Evolutionary conservation across 2,888 invertebrate species (phyloP).

Genomic region (Drymonia ruficornis): DNA sequence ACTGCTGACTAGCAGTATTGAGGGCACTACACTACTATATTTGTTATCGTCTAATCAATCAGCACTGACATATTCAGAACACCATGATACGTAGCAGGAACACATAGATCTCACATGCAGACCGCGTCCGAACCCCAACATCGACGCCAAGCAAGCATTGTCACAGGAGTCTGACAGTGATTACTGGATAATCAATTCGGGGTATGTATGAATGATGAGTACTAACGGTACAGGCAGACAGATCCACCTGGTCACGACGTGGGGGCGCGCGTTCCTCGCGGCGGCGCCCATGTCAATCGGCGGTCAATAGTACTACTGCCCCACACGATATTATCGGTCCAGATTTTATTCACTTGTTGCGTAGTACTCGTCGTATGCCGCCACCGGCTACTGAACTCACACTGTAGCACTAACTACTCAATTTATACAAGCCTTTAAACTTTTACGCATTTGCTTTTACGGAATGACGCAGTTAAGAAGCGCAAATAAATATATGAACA

Average conservation of each 20-base stretch:
- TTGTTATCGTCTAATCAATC: slow-evolving; percentile 16
- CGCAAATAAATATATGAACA: slow-evolving; percentile 33
- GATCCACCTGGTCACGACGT: slow-evolving; percentile 81
- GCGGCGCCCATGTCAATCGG: slow-evolving; percentile 79
- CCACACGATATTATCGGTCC: slow-evolving; percentile 60
- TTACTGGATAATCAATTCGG: slow-evolving; percentile 25
- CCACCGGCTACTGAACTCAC: slow-evolving; percentile 70
- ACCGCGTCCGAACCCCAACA: slow-evolving; percentile 14
- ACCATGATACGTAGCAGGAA: slow-evolving; percentile 7
- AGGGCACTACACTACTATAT: slow-evolving; percentile 26
- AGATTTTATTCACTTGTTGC: slow-evolving; percentile 78
- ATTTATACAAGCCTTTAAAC: slow-evolving; percentile 57
- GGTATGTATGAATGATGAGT: slow-evolving; percentile 27
- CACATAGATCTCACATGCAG: slow-evolving; percentile 14
- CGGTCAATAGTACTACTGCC: slow-evolving; percentile 67
- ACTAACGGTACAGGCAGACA: slow-evolving; percentile 77
- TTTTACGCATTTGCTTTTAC: slow-evolving; percentile 57
- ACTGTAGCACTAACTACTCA: slow-evolving; percentile 66
- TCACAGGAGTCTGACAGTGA: slow-evolving; percentile 27
- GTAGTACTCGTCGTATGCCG: slow-evolving; percentile 63
- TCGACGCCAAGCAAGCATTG: slow-evolving; percentile 25
- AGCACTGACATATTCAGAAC: not conserved
- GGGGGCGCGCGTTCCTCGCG: slow-evolving; percentile 78
- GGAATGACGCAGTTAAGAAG: slow-evolving; percentile 51
- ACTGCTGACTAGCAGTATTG: slow-evolving; percentile 30